Evolutionary conservation across 2,797 vertebrate genomes (phyloP).

Genomic region (Masticophis lateralis): DNA sequence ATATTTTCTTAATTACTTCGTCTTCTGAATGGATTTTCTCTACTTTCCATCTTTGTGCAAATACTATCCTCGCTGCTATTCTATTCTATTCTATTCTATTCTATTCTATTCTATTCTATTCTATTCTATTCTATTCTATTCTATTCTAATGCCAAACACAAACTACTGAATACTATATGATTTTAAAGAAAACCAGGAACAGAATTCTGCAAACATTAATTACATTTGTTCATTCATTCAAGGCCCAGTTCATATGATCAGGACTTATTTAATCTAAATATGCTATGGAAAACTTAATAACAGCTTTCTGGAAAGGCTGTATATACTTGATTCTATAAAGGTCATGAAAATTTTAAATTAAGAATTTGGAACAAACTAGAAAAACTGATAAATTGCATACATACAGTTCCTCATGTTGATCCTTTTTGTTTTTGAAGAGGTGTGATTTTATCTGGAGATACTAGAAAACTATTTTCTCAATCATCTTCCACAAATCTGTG

Average conservation of each 20-base stretch:
- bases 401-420: not conserved
- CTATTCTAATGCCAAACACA: not conserved
- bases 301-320: not conserved
- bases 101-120: too few species aligned
- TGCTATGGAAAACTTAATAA: not conserved
- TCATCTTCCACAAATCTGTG: not conserved
- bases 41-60: too few species aligned
- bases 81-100: too few species aligned
- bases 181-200: not conserved
- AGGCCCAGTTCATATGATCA: not conserved
- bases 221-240: not conserved
- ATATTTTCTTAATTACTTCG: too few species aligned
- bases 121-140: too few species aligned
- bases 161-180: not conserved
- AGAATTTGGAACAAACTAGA: not conserved
- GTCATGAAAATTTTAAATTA: not conserved
- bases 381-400: not conserved
- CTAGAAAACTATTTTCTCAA: slow-evolving; percentile 15
- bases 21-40: too few species aligned
- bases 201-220: not conserved
- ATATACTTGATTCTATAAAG: not conserved
- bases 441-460: not conserved
- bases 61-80: too few species aligned
- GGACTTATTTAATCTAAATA: not conserved
- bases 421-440: slow-evolving; percentile 8